Evolutionary conservation across 2,113 vertebrate species (phyloP).

Genomic region (Ictalurus furcatus): DNA sequence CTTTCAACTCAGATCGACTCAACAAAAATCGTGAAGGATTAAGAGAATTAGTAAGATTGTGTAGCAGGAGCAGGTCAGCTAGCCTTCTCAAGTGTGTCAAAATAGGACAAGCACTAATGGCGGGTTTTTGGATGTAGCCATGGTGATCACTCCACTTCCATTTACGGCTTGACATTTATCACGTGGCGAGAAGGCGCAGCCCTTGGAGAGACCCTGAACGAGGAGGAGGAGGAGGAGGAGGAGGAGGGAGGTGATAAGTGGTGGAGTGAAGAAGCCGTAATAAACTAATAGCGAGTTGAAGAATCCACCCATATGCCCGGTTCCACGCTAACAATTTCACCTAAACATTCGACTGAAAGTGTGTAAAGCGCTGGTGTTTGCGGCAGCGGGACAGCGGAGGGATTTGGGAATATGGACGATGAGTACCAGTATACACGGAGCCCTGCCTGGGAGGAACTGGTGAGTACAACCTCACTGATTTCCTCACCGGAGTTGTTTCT

Average conservation of each 20-base stretch:
- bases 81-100: neutral
- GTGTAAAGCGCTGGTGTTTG: constrained; percentile 22
- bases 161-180: constrained; percentile 67
- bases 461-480: constrained; percentile 58
- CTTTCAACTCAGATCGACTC: neutral
- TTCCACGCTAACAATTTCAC: constrained; percentile 24
- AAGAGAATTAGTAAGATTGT: neutral
- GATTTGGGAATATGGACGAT: constrained; percentile 78
- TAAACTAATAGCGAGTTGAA: constrained; percentile 33
- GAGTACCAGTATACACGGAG: constrained; percentile 79
- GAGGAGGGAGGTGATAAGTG: constrained; percentile 40
- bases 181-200: constrained; percentile 65
- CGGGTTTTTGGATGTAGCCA: constrained; percentile 47
- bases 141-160: constrained; percentile 41
- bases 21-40: neutral
- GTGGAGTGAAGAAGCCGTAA: constrained; percentile 41
- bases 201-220: constrained; percentile 45
- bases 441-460: constrained; percentile 84
- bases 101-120: constrained; percentile 6
- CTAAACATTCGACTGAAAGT: neutral
- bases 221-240: constrained; percentile 35
- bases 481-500: neutral
- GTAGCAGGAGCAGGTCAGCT: constrained; percentile 1
- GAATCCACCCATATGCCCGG: constrained; percentile 38
- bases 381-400: constrained; percentile 52